A percentile compares a stretch with the other conserved stretches of the same genome.
phyloP scores from a whole-genome alignment of 2,113 vertebrate species.

The Mobula hypostoma region DNA sequence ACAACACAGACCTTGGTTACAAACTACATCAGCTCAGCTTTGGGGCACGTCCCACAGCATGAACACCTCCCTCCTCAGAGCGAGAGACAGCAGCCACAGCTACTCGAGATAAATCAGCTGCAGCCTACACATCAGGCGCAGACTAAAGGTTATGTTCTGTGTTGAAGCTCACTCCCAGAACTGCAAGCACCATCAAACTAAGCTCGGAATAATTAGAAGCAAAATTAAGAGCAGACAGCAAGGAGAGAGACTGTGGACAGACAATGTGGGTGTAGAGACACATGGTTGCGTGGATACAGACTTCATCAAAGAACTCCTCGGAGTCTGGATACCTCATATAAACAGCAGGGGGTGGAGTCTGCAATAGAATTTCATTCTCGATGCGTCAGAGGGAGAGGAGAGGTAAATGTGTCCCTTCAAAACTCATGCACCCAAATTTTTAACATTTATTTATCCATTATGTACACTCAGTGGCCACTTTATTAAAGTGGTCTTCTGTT shows the following conservation, averaged over 20 bases:
- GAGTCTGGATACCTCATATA: neutral
- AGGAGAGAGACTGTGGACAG: neutral
- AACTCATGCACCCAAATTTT: neutral
- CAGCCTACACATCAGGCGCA: neutral
- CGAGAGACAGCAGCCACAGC: neutral
- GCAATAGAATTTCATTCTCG: too few relatives aligned
- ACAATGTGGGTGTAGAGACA: neutral
- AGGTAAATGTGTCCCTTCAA: too few relatives aligned
- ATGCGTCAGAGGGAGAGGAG: neutral
- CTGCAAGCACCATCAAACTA: neutral
- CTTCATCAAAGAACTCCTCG: neutral
- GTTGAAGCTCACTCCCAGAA: neutral
- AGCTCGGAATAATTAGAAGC: neutral
- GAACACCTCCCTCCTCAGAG: neutral
- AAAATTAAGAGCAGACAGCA: neutral
- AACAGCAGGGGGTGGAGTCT: neutral
- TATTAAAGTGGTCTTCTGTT: too few relatives aligned
- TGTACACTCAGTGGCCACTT: neutral
- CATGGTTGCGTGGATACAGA: neutral
- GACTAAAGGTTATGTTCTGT: neutral
- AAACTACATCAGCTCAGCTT: neutral
- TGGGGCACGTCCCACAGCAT: neutral
- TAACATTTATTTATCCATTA: too few relatives aligned
- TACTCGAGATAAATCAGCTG: neutral
- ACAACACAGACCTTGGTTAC: neutral